Evolutionary conservation across 2,888 invertebrate species (phyloP), one percentile per base, ranked within the genome.

Genomic region (Lamproptera curius): DNA sequence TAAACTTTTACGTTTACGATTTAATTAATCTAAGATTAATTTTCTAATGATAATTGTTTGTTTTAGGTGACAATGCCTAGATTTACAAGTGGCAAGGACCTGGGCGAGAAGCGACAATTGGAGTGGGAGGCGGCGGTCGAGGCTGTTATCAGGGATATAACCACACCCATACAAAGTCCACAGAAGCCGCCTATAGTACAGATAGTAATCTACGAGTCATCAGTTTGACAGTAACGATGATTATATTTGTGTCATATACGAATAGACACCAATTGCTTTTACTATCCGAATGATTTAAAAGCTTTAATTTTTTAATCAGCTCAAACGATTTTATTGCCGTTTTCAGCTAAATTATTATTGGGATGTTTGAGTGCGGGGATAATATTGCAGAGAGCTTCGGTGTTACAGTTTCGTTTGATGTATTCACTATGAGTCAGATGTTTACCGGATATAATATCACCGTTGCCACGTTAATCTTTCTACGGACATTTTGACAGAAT

Each of bases 181-280:
- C 65, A 84, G 28, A 88, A 83, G 53, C 89, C 90, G n/a, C 90
- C 90, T 1, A 88, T 94, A 23, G 89, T 95, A 33, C 95, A 95
- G 85, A 95, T 95, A 57, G 93, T 95, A 60, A 93, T 95, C 68
- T 96, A 96, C 76, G 95, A 96, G 76, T 94, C 95, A 46, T 95
- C 95, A n/a, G 95, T 96, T 40, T 95, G 81, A 35, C n/a, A 13
- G 10, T 6, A 11, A 9, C 14, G 14, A 20, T 28, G n/a, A n/a
- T n/a, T n/a, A n/a, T n/a, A n/a, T n/a, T n/a, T n/a, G n/a, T n/a
- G n/a, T n/a, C n/a, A n/a, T n/a, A n/a, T n/a, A n/a, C n/a, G n/a
- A n/a, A n/a, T n/a, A n/a, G n/a, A n/a, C n/a, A n/a, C n/a, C n/a
- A n/a, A n/a, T n/a, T n/a, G n/a, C n/a, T n/a, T n/a, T n/a, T n/a